Evolutionary conservation across 2,888 invertebrate genomes (phyloP).

Genomic region (Aphrophora alni): DNA sequence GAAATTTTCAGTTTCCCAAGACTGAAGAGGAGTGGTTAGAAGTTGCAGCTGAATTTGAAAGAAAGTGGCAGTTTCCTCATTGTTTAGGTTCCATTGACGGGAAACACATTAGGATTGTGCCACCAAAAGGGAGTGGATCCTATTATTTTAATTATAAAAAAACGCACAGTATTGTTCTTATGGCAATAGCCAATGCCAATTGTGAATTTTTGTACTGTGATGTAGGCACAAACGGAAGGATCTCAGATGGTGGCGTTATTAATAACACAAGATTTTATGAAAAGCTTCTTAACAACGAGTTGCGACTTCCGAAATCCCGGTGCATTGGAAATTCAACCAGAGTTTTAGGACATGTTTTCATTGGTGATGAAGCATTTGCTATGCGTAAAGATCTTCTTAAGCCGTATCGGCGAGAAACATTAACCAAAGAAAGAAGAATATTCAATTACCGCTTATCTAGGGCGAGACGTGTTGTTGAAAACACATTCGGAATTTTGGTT

Average conservation of each 20-base stretch:
- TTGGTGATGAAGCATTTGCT: slow-evolving; percentile 39
- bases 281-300: not conserved
- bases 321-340: slow-evolving; percentile 42
- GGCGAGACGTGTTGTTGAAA: slow-evolving; percentile 32
- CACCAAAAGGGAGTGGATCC: not conserved
- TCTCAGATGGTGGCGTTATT: not conserved
- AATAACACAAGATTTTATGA: not conserved
- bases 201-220: not conserved
- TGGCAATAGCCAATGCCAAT: not conserved
- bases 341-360: slow-evolving; percentile 37
- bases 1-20: not conserved
- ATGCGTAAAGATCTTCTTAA: slow-evolving; percentile 36
- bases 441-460: slow-evolving; percentile 36
- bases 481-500: slow-evolving; percentile 34
- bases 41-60: not conserved
- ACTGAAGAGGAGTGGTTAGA: not conserved
- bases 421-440: slow-evolving; percentile 31
- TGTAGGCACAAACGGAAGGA: not conserved
- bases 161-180: not conserved
- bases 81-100: not conserved
- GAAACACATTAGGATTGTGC: not conserved
- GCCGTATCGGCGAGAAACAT: slow-evolving; percentile 25
- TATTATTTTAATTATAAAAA: not conserved
- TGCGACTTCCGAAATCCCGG: slow-evolving; percentile 31
- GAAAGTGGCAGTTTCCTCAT: not conserved